Conservation (phyloP, 2,113 vertebrate genomes). For the Isurus oxyrinchus region DNA sequence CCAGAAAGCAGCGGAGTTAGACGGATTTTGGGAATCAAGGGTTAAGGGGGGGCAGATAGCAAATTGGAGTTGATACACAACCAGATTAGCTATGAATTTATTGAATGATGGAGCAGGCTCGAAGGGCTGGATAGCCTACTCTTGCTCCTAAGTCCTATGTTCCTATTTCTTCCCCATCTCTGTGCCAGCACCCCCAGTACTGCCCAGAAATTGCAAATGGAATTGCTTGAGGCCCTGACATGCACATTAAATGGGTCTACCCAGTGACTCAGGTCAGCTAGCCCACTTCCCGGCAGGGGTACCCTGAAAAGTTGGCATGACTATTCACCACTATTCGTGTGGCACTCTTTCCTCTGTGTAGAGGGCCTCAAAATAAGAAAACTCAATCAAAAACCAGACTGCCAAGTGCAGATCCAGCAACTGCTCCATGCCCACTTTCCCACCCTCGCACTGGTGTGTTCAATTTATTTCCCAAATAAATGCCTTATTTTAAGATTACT, state of each 20-base stretch:
- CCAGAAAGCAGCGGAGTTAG: no score
- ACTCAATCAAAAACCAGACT: not conserved
- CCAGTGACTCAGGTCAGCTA: not conserved
- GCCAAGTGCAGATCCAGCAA: not conserved
- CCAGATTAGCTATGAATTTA: no score
- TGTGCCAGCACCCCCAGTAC: not conserved
- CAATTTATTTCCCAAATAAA: not conserved
- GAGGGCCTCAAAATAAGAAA: not conserved
- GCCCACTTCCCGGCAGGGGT: not conserved
- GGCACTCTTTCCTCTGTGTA: not conserved
- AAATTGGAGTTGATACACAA: no score
- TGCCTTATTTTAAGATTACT: not conserved
- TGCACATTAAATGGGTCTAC: not conserved
- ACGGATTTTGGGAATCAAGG: no score
- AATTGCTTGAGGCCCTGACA: not conserved
- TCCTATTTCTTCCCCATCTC: no score
- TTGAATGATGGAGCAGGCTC: no score
- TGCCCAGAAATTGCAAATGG: not conserved
- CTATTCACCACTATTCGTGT: not conserved
- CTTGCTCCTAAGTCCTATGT: no score
- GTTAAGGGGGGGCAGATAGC: no score
- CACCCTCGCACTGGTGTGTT: not conserved
- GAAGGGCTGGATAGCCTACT: no score
- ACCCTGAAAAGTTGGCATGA: not conserved
- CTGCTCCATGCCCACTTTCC: not conserved